A percentile compares a stretch with the other conserved stretches of the same genome.
These are phyloP conservation scores for Callorhinus ursinus DNA, from an alignment of 2,113 vertebrate species.

Conservation along the genomic window DNA sequence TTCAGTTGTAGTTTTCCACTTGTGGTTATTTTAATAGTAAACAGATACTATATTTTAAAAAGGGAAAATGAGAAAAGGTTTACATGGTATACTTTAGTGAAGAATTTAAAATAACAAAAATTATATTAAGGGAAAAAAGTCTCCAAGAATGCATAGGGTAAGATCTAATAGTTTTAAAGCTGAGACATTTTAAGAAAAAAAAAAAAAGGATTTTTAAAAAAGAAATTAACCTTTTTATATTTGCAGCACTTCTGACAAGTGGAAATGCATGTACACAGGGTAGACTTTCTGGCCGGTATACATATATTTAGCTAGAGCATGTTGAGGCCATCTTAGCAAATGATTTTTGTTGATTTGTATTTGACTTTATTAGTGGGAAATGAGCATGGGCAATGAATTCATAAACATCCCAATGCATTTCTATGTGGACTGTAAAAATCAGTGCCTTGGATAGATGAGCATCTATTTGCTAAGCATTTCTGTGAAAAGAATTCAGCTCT, in stretches of 20 bases:
- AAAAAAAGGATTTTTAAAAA: background rate
- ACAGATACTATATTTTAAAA: background rate
- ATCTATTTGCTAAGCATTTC: background rate
- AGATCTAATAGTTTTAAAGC: background rate
- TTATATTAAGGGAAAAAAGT: background rate
- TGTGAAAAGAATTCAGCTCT: background rate
- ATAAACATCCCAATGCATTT: background rate
- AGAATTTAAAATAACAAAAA: conserved; percentile 1
- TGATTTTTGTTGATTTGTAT: background rate
- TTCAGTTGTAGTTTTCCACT: background rate
- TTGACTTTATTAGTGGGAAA: conserved; percentile 35
- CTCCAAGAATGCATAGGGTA: background rate
- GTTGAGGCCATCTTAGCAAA: background rate
- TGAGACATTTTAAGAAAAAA: background rate
- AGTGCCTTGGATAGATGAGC: background rate
- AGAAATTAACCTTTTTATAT: background rate
- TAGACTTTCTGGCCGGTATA: background rate
- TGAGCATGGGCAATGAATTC: background rate
- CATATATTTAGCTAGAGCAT: background rate
- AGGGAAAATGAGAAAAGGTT: background rate
- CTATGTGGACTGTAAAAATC: background rate
- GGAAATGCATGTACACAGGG: background rate
- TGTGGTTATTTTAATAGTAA: background rate
- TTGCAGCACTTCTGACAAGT: background rate
- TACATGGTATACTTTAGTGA: background rate